Percentiles rank a stretch among this genome's conserved stretches.
Conservation (phyloP, 1,140 invertebrate species). For the Arctopsyche grandis region DNA sequence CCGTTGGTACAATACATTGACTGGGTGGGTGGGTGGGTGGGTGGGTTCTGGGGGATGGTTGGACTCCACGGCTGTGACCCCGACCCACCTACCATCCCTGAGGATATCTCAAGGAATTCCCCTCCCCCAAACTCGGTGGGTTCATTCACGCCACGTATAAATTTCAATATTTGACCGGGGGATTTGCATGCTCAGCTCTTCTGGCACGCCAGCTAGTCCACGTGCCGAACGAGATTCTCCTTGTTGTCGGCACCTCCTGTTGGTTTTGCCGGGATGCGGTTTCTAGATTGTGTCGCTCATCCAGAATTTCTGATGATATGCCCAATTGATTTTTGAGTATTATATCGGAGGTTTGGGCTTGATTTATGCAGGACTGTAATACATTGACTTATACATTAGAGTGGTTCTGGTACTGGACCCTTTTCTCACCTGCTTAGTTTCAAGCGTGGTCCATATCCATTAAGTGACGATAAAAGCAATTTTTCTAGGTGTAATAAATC, state of each 20-base stretch:
- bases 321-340: slow-evolving; percentile 1
- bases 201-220: not conserved
- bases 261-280: not conserved
- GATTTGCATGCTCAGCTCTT: slow-evolving; percentile 37
- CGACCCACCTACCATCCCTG: not conserved
- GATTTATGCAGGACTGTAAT: not conserved
- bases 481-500: too few relatives aligned
- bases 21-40: not conserved
- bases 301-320: not conserved
- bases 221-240: slow-evolving; percentile 18
- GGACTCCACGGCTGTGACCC: too few relatives aligned
- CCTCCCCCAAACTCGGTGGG: not conserved
- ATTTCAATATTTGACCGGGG: slow-evolving; percentile 43
- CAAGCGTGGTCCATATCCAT: too few relatives aligned
- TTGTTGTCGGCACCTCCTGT: slow-evolving; percentile 4
- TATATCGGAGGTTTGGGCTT: not conserved
- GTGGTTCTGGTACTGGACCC: too few relatives aligned
- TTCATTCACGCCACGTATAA: slow-evolving; percentile 39
- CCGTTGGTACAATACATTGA: slow-evolving; percentile 6
- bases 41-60: not conserved
- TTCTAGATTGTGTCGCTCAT: too few relatives aligned
- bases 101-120: slow-evolving; percentile 27
- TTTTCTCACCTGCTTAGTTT: too few relatives aligned
- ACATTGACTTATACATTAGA: too few relatives aligned
- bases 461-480: too few relatives aligned